Evolutionary conservation across 2,113 vertebrate species (phyloP).

Genomic region (Colossoma macropomum): DNA sequence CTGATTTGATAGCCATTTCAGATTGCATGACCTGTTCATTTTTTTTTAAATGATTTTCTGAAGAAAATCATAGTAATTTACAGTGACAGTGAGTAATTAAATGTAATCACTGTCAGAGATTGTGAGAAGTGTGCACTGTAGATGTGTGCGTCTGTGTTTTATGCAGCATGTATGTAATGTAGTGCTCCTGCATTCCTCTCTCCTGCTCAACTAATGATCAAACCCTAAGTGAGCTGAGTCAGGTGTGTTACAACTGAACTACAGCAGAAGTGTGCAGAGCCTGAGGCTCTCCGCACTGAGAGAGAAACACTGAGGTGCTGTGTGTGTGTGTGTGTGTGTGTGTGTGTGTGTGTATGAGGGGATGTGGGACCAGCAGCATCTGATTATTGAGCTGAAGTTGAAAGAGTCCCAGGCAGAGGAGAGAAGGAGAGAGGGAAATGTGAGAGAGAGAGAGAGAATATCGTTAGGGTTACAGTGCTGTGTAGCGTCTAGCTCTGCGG

Average conservation of each 20-base stretch:
- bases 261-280: neutral
- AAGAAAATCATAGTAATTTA: too few relatives aligned
- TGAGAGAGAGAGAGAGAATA: neutral
- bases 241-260: neutral
- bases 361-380: constrained; percentile 24
- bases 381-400: constrained; percentile 31
- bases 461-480: neutral
- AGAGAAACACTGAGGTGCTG: neutral
- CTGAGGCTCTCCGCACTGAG: neutral
- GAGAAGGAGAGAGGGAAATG: neutral
- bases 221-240: constrained; percentile 25
- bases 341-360: constrained; percentile 29
- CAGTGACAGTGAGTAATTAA: too few relatives aligned
- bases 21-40: too few relatives aligned
- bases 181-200: neutral
- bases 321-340: neutral
- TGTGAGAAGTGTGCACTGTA: too few relatives aligned
- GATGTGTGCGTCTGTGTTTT: neutral
- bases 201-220: constrained; percentile 8
- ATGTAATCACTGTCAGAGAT: too few relatives aligned
- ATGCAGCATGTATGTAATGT: neutral
- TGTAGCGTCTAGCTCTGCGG: constrained; percentile 28
- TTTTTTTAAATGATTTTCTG: too few relatives aligned
- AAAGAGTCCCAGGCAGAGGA: constrained; percentile 16
- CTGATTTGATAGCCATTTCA: too few relatives aligned